Evolutionary conservation across 2,113 vertebrate species (phyloP), one percentile per base, ranked within the genome.

Genomic region (Patagioenas fasciata): DNA sequence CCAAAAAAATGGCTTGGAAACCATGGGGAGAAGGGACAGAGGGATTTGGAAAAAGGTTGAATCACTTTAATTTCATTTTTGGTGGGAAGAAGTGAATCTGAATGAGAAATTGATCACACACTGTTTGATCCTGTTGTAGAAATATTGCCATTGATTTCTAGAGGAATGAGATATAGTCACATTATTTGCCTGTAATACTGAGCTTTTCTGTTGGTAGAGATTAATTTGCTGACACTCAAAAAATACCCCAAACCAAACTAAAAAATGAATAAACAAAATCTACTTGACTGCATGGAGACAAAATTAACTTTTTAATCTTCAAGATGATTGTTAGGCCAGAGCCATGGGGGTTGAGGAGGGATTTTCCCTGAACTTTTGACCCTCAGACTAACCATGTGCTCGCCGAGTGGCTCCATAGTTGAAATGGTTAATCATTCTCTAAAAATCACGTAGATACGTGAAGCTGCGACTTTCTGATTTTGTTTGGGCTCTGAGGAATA

Each of bases 401-500:
- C 40, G 32, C 48, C 2, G 17, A 74, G 48, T 54, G 32, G 32
- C 62, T 75, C 32, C 9, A 26, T 26, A 40, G 47, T 29, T 70
- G 82, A 82, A 89, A 86, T 34, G 19, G 80, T 94, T 88, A 89
- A 83, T 83, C 13, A n/a, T 47, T 85, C 90, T 83, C 70, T 84
- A 85, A 78, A 73, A 81, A 70, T 61, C 53, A 44, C 0, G 0
- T 36, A 79, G 72, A 25, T 56, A 34, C 25, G 23, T 48, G 72
- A 86, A 82, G 79, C 61, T 93, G 67, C 84, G 73, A 56, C 36
- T 60, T 75, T 44, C 28, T 85, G 79, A 91, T 95, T 96, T 94
- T 89, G 93, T 93, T 91, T 92, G 91, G 93, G 36, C 84, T 93
- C 72, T 80, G 81, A 92, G 93, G 67, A 95, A 73, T 89, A 80